A percentile compares a stretch with the other conserved stretches of the same genome.
phyloP scores from a whole-genome alignment of 2,797 vertebrate species.

The Ctenosaura bakeri region DNA sequence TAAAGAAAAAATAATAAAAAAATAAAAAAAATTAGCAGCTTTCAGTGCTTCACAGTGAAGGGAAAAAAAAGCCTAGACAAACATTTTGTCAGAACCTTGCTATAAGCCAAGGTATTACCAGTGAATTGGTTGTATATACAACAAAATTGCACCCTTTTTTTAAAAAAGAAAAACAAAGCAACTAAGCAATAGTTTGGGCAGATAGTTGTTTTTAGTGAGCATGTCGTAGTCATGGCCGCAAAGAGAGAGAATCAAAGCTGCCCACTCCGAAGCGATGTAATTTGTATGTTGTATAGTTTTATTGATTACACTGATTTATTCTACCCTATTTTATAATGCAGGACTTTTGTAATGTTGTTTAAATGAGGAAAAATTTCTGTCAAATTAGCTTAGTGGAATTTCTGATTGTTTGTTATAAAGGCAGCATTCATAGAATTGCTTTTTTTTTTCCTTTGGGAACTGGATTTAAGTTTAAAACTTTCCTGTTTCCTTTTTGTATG shows the following conservation, averaged over 20 bases:
- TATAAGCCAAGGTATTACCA: conserved; percentile 92
- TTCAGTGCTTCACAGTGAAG: conserved; percentile 95
- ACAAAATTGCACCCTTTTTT: conserved; percentile 97
- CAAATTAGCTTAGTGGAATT: conserved; percentile 96
- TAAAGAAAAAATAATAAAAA: conserved; percentile 79
- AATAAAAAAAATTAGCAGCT: conserved; percentile 84
- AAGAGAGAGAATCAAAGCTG: conserved; percentile 85
- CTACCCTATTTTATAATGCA: conserved; percentile 99
- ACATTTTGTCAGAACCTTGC: conserved; percentile 93
- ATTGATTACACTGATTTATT: conserved; percentile 99
- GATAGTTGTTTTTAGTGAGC: conserved; percentile 92
- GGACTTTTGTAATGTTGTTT: conserved; percentile 99
- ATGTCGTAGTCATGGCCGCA: conserved; percentile 89
- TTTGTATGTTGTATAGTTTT: conserved; percentile 99
- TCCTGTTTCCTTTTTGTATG: conserved; percentile 93
- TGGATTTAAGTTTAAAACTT: conserved; percentile 98
- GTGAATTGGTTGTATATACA: conserved; percentile 93
- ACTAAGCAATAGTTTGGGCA: conserved; percentile 99
- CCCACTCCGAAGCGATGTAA: conserved; percentile 89
- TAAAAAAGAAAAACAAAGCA: conserved; percentile 86
- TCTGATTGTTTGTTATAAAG: conserved; percentile 96
- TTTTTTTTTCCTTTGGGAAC: conserved; percentile 87
- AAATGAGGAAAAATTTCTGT: conserved; percentile 94
- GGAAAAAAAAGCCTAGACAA: conserved; percentile 89
- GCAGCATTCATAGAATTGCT: conserved; percentile 94